phyloP scores from a whole-genome alignment of 53 echinoderm and acorn worm genomes.

The Holothuria scabra region DNA sequence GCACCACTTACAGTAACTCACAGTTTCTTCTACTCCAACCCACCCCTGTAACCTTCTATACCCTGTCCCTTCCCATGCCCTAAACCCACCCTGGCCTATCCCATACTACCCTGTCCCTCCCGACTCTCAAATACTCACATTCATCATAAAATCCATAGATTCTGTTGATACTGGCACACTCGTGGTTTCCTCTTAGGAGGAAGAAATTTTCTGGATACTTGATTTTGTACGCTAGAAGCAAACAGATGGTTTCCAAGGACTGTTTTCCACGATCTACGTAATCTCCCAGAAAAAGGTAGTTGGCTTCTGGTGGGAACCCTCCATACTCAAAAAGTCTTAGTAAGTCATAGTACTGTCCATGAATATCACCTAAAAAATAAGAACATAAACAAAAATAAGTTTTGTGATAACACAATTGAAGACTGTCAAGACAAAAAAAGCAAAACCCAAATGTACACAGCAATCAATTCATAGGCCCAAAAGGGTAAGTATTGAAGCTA shows the following conservation, averaged over 20 bases:
- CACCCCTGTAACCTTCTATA: too few species aligned
- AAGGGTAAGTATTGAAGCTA: too few species aligned
- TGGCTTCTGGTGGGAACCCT: constrained; percentile 98
- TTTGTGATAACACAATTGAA: too few species aligned
- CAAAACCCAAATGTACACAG: too few species aligned
- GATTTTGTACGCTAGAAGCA: constrained; percentile 98
- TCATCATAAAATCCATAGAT: constrained; percentile 99
- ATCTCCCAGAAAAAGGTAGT: constrained; percentile 97
- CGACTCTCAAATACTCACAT: constrained; percentile 70
- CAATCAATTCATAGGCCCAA: too few species aligned
- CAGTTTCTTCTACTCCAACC: too few species aligned
- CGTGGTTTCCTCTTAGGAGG: constrained; percentile 94
- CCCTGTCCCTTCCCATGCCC: too few species aligned
- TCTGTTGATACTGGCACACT: constrained; percentile 99
- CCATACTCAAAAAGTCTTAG: constrained; percentile 98
- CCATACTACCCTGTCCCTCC: too few species aligned
- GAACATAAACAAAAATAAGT: too few species aligned
- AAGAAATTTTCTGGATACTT: constrained; percentile 99
- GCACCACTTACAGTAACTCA: too few species aligned
- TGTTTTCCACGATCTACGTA: constrained; percentile 99
- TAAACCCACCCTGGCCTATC: too few species aligned
- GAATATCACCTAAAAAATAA: constrained; percentile 82
- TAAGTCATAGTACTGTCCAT: constrained; percentile 99
- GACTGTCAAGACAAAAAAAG: too few species aligned
- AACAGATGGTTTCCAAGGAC: constrained; percentile 96